These are phyloP conservation scores for Calameuta filiformis DNA, from an alignment of 2,888 invertebrate species.

Conservation along the genomic window DNA sequence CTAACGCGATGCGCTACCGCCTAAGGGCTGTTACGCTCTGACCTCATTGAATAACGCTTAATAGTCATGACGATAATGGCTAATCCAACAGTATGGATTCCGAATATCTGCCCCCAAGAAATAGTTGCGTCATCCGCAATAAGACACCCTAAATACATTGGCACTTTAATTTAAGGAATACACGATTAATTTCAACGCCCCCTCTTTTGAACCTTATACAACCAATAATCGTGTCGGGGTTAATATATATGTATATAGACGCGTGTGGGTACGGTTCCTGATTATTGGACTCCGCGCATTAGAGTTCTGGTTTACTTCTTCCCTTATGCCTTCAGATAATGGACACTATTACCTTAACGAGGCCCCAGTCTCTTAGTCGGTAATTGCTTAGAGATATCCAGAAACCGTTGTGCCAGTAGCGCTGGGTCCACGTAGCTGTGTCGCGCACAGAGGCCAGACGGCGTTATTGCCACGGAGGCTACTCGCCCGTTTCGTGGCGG, in stretches of 20 bases:
- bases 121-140: too few species aligned
- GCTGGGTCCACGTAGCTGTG: neutral
- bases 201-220: too few species aligned
- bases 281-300: slow-evolving; percentile 42
- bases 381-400: slow-evolving; percentile 64
- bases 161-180: too few species aligned
- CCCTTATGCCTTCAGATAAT: slow-evolving; percentile 59
- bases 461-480: slow-evolving; percentile 58
- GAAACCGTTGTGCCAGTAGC: slow-evolving; percentile 25
- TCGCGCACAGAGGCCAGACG: slow-evolving; percentile 47
- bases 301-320: slow-evolving; percentile 58
- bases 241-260: too few species aligned
- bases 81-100: too few species aligned
- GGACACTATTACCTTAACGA: slow-evolving; percentile 64
- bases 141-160: too few species aligned
- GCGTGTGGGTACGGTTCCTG: slow-evolving; percentile 31
- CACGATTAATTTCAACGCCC: too few species aligned
- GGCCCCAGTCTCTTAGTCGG: slow-evolving; percentile 60
- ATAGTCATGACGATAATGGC: slow-evolving; percentile 48
- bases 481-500: slow-evolving; percentile 57
- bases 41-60: slow-evolving; percentile 46
- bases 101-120: too few species aligned
- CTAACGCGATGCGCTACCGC: too few species aligned
- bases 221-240: too few species aligned
- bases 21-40: slow-evolving; percentile 39